These are phyloP conservation scores for Neoscelio sp. DNA, from an alignment of 2,888 invertebrate species.

Conservation along the genomic window DNA sequence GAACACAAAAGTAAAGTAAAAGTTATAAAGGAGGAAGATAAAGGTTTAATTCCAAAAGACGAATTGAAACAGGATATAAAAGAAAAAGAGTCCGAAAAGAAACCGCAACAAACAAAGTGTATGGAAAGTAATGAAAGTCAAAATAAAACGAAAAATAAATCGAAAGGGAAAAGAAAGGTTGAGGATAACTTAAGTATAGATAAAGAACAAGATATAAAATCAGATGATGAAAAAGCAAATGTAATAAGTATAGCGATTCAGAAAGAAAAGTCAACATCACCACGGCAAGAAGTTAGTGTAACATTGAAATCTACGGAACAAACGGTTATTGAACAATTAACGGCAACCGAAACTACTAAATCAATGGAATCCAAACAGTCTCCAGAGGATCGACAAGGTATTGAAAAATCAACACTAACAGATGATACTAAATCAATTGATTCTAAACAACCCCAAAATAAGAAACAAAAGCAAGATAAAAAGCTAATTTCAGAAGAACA, in stretches of 20 bases:
- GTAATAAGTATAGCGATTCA: too few relatives aligned
- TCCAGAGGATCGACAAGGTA: too few relatives aligned
- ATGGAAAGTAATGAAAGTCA: conserved; percentile 64
- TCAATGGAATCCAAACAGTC: neutral
- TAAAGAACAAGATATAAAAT: conserved; percentile 51
- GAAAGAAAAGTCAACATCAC: too few relatives aligned
- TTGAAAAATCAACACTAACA: neutral
- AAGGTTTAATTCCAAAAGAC: conserved; percentile 66
- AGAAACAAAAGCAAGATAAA: neutral
- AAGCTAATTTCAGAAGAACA: neutral
- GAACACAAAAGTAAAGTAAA: conserved; percentile 46
- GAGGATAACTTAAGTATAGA: conserved; percentile 58
- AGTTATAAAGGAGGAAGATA: too few relatives aligned
- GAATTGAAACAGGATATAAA: conserved; percentile 40
- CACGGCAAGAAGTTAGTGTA: too few relatives aligned
- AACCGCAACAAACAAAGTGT: conserved; percentile 48
- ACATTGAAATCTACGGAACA: too few relatives aligned
- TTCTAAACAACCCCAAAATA: neutral
- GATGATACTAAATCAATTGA: neutral
- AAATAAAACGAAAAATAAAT: conserved; percentile 32
- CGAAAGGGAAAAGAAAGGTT: conserved; percentile 33
- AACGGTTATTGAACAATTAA: conserved; percentile 71
- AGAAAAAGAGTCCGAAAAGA: neutral
- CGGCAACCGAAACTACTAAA: conserved; percentile 35
- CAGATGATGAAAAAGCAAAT: neutral